Conservation (phyloP, 2,113 vertebrate genomes). For the Ptilonorhynchus violaceus region DNA sequence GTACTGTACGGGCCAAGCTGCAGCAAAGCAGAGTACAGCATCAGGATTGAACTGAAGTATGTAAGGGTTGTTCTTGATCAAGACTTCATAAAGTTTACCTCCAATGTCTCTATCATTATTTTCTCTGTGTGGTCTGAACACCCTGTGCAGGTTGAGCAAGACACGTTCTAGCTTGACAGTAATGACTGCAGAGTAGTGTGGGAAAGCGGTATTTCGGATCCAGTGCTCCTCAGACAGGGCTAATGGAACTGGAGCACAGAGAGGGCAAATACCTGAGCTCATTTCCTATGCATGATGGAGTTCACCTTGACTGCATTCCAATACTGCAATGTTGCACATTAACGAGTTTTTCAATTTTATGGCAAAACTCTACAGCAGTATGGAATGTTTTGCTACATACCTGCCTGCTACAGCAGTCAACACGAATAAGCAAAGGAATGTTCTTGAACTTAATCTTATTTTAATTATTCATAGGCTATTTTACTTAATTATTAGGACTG, state of each 20-base stretch:
- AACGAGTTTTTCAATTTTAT: slow-evolving; percentile 55
- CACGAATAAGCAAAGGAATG: slow-evolving; percentile 56
- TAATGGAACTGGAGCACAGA: slow-evolving; percentile 86
- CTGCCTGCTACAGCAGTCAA: slow-evolving; percentile 25
- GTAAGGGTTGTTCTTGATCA: slow-evolving; percentile 78
- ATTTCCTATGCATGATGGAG: slow-evolving; percentile 82
- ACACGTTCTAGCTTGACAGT: slow-evolving; percentile 85
- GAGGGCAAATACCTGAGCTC: slow-evolving; percentile 87
- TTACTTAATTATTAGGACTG: slow-evolving; percentile 70
- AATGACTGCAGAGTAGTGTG: slow-evolving; percentile 85
- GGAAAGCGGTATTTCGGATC: slow-evolving; percentile 84
- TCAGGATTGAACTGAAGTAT: slow-evolving; percentile 84
- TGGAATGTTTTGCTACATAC: background rate
- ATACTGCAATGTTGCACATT: slow-evolving; percentile 37
- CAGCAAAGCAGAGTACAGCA: slow-evolving; percentile 79
- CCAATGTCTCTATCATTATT: slow-evolving; percentile 82
- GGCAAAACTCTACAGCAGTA: slow-evolving; percentile 19
- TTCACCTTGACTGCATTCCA: slow-evolving; percentile 28
- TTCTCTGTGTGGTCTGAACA: slow-evolving; percentile 86
- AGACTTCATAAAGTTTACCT: slow-evolving; percentile 79
- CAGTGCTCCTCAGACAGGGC: slow-evolving; percentile 86
- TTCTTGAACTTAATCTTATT: slow-evolving; percentile 65
- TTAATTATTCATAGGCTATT: slow-evolving; percentile 80
- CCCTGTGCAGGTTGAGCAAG: slow-evolving; percentile 82
- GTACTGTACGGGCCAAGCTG: slow-evolving; percentile 86